phyloP scores from a whole-genome alignment of 1,140 invertebrate genomes.

The Acyrthosiphon pisum region DNA sequence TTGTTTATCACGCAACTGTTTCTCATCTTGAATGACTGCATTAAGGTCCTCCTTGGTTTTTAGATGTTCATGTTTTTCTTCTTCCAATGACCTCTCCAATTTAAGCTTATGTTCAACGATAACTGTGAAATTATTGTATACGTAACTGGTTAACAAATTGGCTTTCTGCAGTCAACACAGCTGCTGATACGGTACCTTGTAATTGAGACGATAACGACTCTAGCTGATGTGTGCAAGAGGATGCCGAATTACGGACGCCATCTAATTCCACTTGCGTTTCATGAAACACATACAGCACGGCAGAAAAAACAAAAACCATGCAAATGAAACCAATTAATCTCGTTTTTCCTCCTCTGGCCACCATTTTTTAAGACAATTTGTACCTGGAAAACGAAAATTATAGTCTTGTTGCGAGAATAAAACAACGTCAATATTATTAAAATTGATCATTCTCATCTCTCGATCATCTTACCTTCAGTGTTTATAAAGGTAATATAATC shows the following conservation, averaged over 20 bases:
- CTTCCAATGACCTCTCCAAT: conserved; percentile 66
- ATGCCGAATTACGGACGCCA: conserved; percentile 59
- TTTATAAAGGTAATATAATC: neutral
- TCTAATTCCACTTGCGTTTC: conserved; percentile 60
- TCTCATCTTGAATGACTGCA: conserved; percentile 64
- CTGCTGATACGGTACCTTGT: conserved; percentile 59
- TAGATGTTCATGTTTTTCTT: conserved; percentile 66
- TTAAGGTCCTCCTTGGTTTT: conserved; percentile 65
- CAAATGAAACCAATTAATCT: conserved; percentile 60
- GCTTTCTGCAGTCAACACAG: neutral
- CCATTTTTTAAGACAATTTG: conserved; percentile 59
- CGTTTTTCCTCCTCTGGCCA: conserved; percentile 59
- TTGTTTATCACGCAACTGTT: conserved; percentile 65
- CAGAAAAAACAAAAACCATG: conserved; percentile 59
- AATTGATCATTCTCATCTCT: neutral
- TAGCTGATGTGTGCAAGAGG: conserved; percentile 61
- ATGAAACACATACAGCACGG: conserved; percentile 60
- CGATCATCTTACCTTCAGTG: neutral
- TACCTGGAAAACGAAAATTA: neutral
- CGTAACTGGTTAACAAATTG: neutral
- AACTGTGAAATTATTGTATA: conserved; percentile 63
- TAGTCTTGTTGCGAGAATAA: neutral
- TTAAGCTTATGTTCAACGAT: conserved; percentile 67
- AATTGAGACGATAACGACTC: conserved; percentile 62
- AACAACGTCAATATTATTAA: neutral